phyloP scores from a whole-genome alignment of 1,140 invertebrate genomes.

The Drepana arcuata region DNA sequence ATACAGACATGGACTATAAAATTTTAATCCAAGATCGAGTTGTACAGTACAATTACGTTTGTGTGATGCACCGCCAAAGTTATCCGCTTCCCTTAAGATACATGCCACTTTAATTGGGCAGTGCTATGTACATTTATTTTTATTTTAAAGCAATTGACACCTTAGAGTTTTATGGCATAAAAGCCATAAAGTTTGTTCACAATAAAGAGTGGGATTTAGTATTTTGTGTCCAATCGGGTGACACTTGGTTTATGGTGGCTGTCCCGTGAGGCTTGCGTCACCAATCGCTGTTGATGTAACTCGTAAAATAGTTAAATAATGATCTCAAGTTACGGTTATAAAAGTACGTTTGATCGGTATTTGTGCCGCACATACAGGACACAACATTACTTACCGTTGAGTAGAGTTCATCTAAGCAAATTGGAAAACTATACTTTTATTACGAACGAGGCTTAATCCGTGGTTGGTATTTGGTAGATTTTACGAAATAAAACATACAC shows the following conservation, averaged over 20 bases:
- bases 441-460: no score
- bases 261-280: constrained; percentile 14
- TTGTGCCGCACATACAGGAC: no score
- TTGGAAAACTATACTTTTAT: no score
- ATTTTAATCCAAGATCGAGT: no score
- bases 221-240: constrained; percentile 15
- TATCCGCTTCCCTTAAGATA: constrained; percentile 4
- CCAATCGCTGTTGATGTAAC: constrained; percentile 30
- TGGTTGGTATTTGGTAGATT: no score
- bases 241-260: constrained; percentile 17
- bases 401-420: no score
- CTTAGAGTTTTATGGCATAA: constrained; percentile 33
- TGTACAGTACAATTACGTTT: no score
- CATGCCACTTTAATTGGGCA: neutral
- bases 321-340: no score
- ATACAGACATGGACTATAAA: no score
- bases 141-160: constrained; percentile 32
- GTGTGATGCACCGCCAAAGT: constrained; percentile 3
- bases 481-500: no score
- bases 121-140: constrained; percentile 7
- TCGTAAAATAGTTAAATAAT: constrained; percentile 53
- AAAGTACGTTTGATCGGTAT: neutral
- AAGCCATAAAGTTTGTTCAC: constrained; percentile 18
- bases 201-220: constrained; percentile 24
- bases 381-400: no score